These are phyloP conservation scores for Metallyticus violacea DNA, from an alignment of 2,888 invertebrate genomes.

Conservation along the genomic window DNA sequence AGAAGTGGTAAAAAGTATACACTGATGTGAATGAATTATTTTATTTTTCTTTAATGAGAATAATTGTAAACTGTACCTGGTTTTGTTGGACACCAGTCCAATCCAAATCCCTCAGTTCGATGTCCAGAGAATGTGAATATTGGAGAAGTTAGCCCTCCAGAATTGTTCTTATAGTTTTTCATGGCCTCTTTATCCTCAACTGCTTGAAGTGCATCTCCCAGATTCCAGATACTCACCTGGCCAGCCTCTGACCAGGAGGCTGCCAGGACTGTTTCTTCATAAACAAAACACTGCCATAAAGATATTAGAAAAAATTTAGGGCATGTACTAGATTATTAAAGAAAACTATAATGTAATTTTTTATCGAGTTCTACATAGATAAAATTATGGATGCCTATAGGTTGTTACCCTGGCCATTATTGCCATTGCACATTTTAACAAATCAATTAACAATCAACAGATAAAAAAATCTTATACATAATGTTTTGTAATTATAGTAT, in stretches of 20 bases:
- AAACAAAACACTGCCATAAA: slow-evolving; percentile 53
- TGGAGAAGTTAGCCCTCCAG: slow-evolving; percentile 57
- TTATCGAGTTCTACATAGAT: no score
- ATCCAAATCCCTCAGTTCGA: slow-evolving; percentile 83
- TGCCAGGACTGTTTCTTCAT: slow-evolving; percentile 67
- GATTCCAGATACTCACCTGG: slow-evolving; percentile 88
- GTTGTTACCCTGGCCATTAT: no score
- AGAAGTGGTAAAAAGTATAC: no score
- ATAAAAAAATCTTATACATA: no score
- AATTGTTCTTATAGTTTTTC: slow-evolving; percentile 49
- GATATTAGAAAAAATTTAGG: background rate
- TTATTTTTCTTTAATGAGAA: no score
- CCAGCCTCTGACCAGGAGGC: slow-evolving; percentile 97
- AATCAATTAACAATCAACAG: no score
- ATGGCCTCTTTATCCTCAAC: slow-evolving; percentile 62
- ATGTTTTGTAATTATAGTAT: no score
- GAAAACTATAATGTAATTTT: no score
- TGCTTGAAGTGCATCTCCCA: slow-evolving; percentile 75
- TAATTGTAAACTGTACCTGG: slow-evolving; percentile 61
- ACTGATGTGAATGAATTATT: no score
- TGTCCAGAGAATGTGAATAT: slow-evolving; percentile 89
- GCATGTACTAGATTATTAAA: no score
- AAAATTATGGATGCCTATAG: no score
- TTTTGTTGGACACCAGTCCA: slow-evolving; percentile 86
- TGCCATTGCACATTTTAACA: no score